Conservation (phyloP, 2,888 invertebrate species). For the Stegana nigrithorax region DNA sequence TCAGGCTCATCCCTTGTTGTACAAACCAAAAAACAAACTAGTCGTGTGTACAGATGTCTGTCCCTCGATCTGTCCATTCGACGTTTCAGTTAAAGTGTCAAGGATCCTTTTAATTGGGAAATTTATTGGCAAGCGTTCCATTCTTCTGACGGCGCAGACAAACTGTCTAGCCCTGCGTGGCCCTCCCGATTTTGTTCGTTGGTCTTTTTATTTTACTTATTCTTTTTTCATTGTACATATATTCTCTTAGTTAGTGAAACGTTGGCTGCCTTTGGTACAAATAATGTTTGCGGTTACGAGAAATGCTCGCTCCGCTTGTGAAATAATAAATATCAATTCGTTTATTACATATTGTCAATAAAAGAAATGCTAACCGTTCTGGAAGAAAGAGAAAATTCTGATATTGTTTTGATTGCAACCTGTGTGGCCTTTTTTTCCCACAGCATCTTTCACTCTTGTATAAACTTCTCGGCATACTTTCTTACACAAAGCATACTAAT, state of each 20-base stretch:
- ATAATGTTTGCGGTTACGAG: constrained; percentile 52
- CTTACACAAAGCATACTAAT: no score
- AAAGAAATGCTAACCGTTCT: not conserved
- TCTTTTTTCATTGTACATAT: not conserved
- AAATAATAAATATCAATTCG: no score
- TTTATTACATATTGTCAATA: no score
- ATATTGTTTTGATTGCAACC: not conserved
- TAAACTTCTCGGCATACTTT: no score
- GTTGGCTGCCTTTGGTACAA: not conserved
- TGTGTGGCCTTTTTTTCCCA: no score
- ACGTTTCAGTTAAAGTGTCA: constrained; percentile 57
- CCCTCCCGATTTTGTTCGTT: constrained; percentile 38
- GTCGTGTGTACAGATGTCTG: no score
- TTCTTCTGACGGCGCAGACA: constrained; percentile 24
- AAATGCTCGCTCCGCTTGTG: constrained; percentile 44
- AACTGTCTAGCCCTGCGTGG: constrained; percentile 41
- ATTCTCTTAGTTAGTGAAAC: no score
- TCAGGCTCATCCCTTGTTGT: constrained; percentile 46
- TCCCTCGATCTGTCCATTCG: no score
- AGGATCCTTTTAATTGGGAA: constrained; percentile 63
- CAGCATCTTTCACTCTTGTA: no score
- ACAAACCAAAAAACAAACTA: constrained; percentile 27
- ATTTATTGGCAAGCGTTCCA: constrained; percentile 53
- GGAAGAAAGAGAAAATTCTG: not conserved
- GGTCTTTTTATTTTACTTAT: constrained; percentile 43